These are phyloP conservation scores for Phoenoteleia sp. DNA, from an alignment of 2,888 invertebrate genomes.

Conservation along the genomic window DNA sequence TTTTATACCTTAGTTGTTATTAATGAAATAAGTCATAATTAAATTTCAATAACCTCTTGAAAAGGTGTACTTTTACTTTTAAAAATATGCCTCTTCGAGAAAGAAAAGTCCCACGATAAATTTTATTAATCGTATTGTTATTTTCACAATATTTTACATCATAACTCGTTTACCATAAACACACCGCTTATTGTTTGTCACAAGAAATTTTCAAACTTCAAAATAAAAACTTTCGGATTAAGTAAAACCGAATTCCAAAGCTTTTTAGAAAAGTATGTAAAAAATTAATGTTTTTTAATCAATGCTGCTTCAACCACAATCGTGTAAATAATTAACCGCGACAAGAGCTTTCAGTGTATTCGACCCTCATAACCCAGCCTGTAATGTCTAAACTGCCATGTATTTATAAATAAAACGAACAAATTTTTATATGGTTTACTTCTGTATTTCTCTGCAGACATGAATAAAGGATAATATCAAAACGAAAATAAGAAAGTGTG, in stretches of 20 bases:
- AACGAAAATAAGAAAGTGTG: slow-evolving; percentile 1
- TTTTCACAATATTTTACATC: too few species aligned
- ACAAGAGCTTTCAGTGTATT: background rate
- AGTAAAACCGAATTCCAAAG: background rate
- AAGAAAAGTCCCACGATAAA: too few species aligned
- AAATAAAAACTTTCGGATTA: too few species aligned
- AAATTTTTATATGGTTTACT: slow-evolving; percentile 10
- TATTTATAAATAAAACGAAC: slow-evolving; percentile 42
- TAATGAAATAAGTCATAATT: too few species aligned
- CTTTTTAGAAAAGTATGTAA: background rate
- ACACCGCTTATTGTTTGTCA: background rate
- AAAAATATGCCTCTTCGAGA: too few species aligned
- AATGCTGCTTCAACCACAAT: background rate
- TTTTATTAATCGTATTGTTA: too few species aligned
- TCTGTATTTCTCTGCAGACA: slow-evolving; percentile 8
- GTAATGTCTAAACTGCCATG: slow-evolving; percentile 39
- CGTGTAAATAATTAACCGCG: background rate
- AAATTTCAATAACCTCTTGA: too few species aligned
- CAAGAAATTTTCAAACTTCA: too few species aligned
- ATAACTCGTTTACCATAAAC: too few species aligned
- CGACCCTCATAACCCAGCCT: slow-evolving; percentile 19
- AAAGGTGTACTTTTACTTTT: too few species aligned
- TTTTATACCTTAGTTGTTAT: too few species aligned
- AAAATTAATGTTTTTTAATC: background rate
- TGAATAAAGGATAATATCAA: background rate